These are phyloP conservation scores for Pachydiplax longipennis DNA, from an alignment of 2,888 invertebrate genomes.

Conservation along the genomic window DNA sequence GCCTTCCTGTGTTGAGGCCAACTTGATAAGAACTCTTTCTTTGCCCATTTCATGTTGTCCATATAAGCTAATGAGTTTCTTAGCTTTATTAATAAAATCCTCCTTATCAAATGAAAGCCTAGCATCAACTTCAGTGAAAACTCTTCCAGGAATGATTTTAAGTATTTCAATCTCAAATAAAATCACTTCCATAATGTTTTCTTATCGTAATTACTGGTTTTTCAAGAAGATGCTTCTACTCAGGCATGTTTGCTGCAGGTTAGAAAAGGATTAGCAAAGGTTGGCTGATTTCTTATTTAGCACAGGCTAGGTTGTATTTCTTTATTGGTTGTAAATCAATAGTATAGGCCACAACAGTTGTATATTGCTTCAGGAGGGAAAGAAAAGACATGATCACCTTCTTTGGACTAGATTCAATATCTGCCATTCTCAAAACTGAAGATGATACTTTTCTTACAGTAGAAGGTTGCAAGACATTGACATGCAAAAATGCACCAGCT, in stretches of 20 bases:
- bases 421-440: conserved; percentile 46
- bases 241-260: conserved; percentile 96
- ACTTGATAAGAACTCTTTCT: conserved; percentile 94
- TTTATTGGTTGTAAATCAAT: conserved; percentile 99
- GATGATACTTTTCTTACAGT: neutral
- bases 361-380: conserved; percentile 88
- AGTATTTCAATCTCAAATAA: conserved; percentile 97
- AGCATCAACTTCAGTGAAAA: conserved; percentile 96
- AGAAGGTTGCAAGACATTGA: neutral
- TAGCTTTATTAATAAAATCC: conserved; percentile 88
- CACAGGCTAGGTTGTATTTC: too few relatives aligned
- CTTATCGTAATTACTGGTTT: conserved; percentile 90
- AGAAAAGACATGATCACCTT: conserved; percentile 72
- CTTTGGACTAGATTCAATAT: conserved; percentile 63
- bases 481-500: too few relatives aligned
- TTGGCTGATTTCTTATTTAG: too few relatives aligned
- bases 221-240: conserved; percentile 87
- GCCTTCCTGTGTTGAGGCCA: conserved; percentile 99
- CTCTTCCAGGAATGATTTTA: conserved; percentile 95
- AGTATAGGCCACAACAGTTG: conserved; percentile 96
- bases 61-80: conserved; percentile 87
- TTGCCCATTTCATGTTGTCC: conserved; percentile 88
- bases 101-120: conserved; percentile 94
- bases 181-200: conserved; percentile 83
- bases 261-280: conserved; percentile 98